Evolutionary conservation across 2,888 invertebrate genomes (phyloP).

Genomic region (Thera obeliscata): DNA sequence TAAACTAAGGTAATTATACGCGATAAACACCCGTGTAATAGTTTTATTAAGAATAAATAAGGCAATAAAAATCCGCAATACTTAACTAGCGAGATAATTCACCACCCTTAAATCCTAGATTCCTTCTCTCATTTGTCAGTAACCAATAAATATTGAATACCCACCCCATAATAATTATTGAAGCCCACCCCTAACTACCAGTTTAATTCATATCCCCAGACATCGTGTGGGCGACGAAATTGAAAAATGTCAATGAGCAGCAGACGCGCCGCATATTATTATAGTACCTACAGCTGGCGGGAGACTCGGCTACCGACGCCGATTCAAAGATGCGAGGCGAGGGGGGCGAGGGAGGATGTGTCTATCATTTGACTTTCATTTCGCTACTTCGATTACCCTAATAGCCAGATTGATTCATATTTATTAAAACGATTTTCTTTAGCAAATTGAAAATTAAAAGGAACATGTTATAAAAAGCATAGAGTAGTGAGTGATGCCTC

Average conservation of each 20-base stretch:
- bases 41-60: too few species aligned
- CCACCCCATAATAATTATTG: neutral
- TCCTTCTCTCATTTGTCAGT: neutral
- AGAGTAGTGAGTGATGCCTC: too few species aligned
- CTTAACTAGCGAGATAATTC: too few species aligned
- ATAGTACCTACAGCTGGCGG: slow-evolving; percentile 21
- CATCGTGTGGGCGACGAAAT: slow-evolving; percentile 33
- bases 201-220: slow-evolving; percentile 4
- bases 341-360: neutral
- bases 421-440: neutral
- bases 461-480: too few species aligned
- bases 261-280: slow-evolving; percentile 26
- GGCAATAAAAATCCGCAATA: too few species aligned
- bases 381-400: neutral
- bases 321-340: slow-evolving; percentile 1
- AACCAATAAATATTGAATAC: neutral
- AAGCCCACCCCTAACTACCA: slow-evolving; percentile 5
- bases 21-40: too few species aligned
- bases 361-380: neutral
- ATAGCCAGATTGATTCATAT: neutral
- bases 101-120: too few species aligned
- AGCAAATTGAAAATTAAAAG: too few species aligned
- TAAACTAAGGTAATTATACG: too few species aligned
- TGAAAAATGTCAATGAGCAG: slow-evolving; percentile 49
- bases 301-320: slow-evolving; percentile 19